These are phyloP conservation scores for Simalia tracyae DNA, from an alignment of 2,797 vertebrate species.

Conservation along the genomic window DNA sequence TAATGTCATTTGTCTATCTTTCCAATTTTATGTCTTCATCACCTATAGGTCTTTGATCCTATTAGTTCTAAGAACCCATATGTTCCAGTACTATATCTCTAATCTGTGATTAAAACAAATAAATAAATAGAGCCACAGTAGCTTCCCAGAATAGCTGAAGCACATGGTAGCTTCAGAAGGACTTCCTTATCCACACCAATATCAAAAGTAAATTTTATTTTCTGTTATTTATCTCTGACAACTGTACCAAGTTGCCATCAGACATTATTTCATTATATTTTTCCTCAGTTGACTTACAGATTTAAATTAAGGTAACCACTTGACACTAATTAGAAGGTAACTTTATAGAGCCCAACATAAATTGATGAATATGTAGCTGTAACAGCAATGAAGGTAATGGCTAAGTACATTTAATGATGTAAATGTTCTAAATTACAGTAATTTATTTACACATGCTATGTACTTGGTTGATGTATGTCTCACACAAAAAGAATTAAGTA, in stretches of 20 bases:
- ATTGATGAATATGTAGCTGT: slow-evolving; percentile 44
- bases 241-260: slow-evolving; percentile 33
- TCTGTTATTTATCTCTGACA: neutral
- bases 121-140: neutral
- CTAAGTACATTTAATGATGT: slow-evolving; percentile 32
- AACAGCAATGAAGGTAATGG: slow-evolving; percentile 29
- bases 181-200: neutral
- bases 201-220: neutral
- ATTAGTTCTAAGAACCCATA: neutral
- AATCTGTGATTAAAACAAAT: neutral
- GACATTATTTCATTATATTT: neutral
- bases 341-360: slow-evolving; percentile 33
- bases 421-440: slow-evolving; percentile 28
- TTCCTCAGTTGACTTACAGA: slow-evolving; percentile 17
- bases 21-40: too few relatives aligned
- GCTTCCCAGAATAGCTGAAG: neutral
- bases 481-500: neutral
- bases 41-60: too few relatives aligned
- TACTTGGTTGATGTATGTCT: slow-evolving; percentile 32
- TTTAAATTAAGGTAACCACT: slow-evolving; percentile 49
- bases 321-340: slow-evolving; percentile 44
- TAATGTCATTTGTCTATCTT: too few relatives aligned
- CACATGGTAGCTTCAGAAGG: neutral
- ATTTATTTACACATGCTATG: slow-evolving; percentile 30
- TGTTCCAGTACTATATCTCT: neutral